Base-by-base conservation (phyloP, 2,797 vertebrate species). In the Luscinia megarhynchos region DNA sequence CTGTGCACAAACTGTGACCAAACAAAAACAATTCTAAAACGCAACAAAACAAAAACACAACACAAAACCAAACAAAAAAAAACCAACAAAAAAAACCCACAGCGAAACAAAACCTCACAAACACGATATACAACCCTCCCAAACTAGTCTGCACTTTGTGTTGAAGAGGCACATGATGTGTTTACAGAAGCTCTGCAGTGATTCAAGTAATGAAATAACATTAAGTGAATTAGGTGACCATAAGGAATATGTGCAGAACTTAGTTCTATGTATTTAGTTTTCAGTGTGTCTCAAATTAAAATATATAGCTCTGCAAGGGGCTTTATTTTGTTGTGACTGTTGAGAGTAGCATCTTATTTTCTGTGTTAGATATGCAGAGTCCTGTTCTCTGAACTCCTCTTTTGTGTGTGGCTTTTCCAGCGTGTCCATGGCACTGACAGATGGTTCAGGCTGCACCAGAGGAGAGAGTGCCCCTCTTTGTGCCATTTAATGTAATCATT, bases 11-110 rank as follows among this genome's bases (percentile, higher is more conserved):
- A 51, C 19, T 30, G 29, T 84, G 61, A 83, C 34, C 9, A 12
- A 82, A 80, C 16, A 55, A 76, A 75, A 50, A 2, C 7, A 62
- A 32, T 15, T 77, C 11, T 23, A 16, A 77, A 64, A 34, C 1
- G 1, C 1, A 4, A 24, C 6, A 7, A 55, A 69, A 32, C 12
- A 32, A 21, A 80, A 59, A 38, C 1, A 1, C 1, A 4, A n/a
- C 4, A 8, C 50, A 69, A 2, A 69, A 8, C 5, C 38, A 38
- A 38, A 38, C 12, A 38, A 4, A 30, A 46, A n/a, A n/a, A 53
- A 45, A 6, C 29, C 18, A 34, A 34, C 34, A 34, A 34, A 34
- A 40, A 46, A 53, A 45, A 6, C 29, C 19, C 27, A 40, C 27
- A 68, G 34, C 9, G 62, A 62, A 74, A 24, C 15, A 59, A 72